Conservation (phyloP, 2,888 invertebrate genomes). For the Erynnis tages region DNA sequence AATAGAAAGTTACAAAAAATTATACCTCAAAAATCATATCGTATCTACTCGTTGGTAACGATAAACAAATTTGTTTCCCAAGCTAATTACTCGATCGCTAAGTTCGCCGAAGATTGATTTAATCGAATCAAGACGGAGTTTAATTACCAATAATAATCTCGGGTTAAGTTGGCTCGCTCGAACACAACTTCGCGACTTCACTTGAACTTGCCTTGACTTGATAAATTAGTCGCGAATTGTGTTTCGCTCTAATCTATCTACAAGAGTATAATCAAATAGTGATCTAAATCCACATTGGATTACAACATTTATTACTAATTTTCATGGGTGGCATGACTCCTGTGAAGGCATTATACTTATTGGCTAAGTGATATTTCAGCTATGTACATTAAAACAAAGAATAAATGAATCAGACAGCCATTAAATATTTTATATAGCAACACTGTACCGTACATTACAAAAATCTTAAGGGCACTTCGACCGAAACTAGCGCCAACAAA, state of each 20-base stretch:
- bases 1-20: no score
- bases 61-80: slow-evolving; percentile 23
- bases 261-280: background rate
- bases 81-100: slow-evolving; percentile 23
- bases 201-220: slow-evolving; percentile 9
- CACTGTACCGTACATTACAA: no score
- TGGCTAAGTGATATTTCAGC: no score
- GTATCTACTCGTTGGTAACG: background rate
- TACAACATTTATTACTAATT: no score
- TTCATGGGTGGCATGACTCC: no score
- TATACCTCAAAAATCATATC: no score
- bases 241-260: background rate
- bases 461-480: no score
- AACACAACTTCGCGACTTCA: slow-evolving; percentile 22
- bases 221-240: slow-evolving; percentile 2
- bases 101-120: slow-evolving; percentile 54
- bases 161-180: slow-evolving; percentile 56
- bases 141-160: slow-evolving; percentile 68
- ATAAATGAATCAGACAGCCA: no score
- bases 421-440: no score
- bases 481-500: background rate
- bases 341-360: no score
- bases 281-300: no score
- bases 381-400: no score
- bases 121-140: slow-evolving; percentile 61